Percentiles rank a stretch among this genome's conserved stretches.
Evolutionary conservation across 2,888 invertebrate species (phyloP).

Genomic region (Anarsia innoxiella): DNA sequence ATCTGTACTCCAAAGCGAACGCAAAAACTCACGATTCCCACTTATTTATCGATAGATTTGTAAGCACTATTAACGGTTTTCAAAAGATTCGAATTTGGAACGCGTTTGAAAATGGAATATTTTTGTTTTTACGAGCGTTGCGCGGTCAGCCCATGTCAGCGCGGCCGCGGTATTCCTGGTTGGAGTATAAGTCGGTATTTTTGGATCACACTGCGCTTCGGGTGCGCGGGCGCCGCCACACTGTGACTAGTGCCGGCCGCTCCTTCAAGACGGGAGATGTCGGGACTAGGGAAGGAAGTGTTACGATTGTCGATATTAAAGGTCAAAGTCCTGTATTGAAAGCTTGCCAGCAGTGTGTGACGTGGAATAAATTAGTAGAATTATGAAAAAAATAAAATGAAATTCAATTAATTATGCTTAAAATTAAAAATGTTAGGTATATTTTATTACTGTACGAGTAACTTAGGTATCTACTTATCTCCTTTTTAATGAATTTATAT

Average conservation of each 20-base stretch:
- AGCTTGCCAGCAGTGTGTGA: no score
- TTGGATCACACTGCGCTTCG: constrained; percentile 40
- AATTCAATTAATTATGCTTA: no score
- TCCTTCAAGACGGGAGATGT: constrained; percentile 67
- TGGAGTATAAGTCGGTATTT: no score
- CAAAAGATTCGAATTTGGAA: constrained; percentile 10
- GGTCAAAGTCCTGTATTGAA: not conserved
- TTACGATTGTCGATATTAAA: not conserved
- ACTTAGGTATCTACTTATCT: no score
- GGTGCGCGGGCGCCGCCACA: constrained; percentile 51
- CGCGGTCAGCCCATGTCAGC: constrained; percentile 43
- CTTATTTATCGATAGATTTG: constrained; percentile 2
- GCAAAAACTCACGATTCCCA: not conserved
- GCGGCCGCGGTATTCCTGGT: constrained; percentile 41
- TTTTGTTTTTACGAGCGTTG: constrained; percentile 23
- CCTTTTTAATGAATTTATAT: no score
- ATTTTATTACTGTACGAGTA: no score
- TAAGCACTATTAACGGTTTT: constrained; percentile 10
- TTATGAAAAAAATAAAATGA: no score
- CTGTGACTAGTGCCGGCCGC: constrained; percentile 57
- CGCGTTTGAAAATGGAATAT: constrained; percentile 13
- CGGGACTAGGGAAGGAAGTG: constrained; percentile 38
- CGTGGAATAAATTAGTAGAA: no score
- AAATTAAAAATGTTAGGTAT: no score
- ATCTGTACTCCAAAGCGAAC: constrained; percentile 29